Evolutionary conservation across 2,888 invertebrate genomes (phyloP).

Genomic region (Polyploca ridens): DNA sequence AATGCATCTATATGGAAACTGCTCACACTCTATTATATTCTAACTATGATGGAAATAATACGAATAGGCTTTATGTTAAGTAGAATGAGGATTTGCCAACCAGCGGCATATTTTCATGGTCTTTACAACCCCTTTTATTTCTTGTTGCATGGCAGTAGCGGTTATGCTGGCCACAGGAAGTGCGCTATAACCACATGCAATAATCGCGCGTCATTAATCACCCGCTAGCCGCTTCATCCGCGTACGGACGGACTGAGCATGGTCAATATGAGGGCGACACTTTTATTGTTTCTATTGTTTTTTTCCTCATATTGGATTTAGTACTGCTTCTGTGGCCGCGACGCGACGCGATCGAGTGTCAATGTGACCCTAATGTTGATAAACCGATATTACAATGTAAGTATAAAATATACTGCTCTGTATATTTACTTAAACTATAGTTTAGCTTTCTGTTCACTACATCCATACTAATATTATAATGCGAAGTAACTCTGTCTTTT

Average conservation of each 20-base stretch:
- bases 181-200: constrained; percentile 53
- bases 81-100: too few relatives aligned
- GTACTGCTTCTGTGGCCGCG: not conserved
- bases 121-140: constrained; percentile 18
- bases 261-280: constrained; percentile 52
- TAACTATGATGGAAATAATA: too few relatives aligned
- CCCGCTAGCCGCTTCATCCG: constrained; percentile 61
- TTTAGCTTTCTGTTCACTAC: too few relatives aligned
- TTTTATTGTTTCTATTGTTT: constrained; percentile 65
- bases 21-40: too few relatives aligned
- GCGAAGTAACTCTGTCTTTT: too few relatives aligned
- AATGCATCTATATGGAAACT: too few relatives aligned
- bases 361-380: too few relatives aligned
- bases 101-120: not conserved
- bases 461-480: too few relatives aligned
- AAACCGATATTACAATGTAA: too few relatives aligned
- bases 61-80: too few relatives aligned
- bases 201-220: constrained; percentile 55
- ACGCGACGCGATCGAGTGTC: not conserved
- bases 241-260: constrained; percentile 20
- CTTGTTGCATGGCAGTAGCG: constrained; percentile 14
- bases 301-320: constrained; percentile 33
- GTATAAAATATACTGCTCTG: too few relatives aligned
- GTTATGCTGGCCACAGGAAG: constrained; percentile 58
- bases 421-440: too few relatives aligned